These are phyloP conservation scores for Cygnus olor DNA, from an alignment of 2,797 vertebrate species.

Conservation along the genomic window DNA sequence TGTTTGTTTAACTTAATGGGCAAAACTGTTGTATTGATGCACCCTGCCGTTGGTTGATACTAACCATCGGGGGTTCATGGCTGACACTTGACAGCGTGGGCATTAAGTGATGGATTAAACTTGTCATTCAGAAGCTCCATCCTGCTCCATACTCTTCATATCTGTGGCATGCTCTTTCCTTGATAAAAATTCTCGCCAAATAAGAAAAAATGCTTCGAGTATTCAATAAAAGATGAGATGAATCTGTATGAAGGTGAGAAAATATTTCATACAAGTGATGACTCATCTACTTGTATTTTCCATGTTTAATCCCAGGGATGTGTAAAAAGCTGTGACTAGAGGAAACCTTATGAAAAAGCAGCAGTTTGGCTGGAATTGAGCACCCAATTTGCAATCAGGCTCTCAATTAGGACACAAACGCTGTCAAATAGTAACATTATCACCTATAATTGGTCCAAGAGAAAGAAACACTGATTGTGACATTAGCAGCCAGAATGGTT, in stretches of 20 bases:
- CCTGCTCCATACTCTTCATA: slow-evolving; percentile 36
- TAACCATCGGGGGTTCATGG: slow-evolving; percentile 34
- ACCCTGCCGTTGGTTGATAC: slow-evolving; percentile 24
- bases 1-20: slow-evolving; percentile 63
- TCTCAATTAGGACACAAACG: slow-evolving; percentile 74
- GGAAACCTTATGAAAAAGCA: slow-evolving; percentile 39
- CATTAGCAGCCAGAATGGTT: slow-evolving; percentile 66
- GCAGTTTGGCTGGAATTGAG: slow-evolving; percentile 42
- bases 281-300: slow-evolving; percentile 62
- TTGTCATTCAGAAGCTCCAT: slow-evolving; percentile 45
- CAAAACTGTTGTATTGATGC: slow-evolving; percentile 37
- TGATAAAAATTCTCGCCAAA: slow-evolving; percentile 56
- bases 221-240: not conserved
- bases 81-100: slow-evolving; percentile 22
- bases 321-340: not conserved
- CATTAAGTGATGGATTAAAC: slow-evolving; percentile 66
- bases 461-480: slow-evolving; percentile 71
- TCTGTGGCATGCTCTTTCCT: slow-evolving; percentile 57
- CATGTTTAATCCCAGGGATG: not conserved
- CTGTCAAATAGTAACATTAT: slow-evolving; percentile 72
- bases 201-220: slow-evolving; percentile 41
- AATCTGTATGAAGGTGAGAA: slow-evolving; percentile 43
- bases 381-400: slow-evolving; percentile 56
- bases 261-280: slow-evolving; percentile 35
- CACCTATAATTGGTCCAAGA: slow-evolving; percentile 73